Conservation (phyloP, 2,888 invertebrate species). For the Athalia rosae region DNA sequence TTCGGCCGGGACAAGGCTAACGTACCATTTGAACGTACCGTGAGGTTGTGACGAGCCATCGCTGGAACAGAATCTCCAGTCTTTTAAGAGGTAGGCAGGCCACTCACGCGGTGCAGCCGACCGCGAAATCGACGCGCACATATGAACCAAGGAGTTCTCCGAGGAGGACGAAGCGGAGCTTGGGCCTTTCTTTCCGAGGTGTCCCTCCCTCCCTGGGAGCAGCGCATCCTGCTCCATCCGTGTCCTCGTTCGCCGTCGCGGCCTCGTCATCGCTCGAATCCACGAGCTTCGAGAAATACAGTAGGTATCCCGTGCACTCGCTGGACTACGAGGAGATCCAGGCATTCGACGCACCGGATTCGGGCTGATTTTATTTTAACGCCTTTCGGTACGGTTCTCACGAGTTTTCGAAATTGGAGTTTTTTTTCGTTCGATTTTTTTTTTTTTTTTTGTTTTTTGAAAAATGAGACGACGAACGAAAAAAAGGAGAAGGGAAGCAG, state of each 20-base stretch:
- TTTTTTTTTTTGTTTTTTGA: no score
- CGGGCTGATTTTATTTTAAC: no score
- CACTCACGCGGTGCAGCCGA: conserved; percentile 72
- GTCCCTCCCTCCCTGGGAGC: conserved; percentile 43
- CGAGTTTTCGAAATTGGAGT: no score
- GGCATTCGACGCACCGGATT: no score
- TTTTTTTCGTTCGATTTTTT: no score
- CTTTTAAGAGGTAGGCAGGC: conserved; percentile 65
- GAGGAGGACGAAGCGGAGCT: conserved; percentile 33
- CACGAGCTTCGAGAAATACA: background rate
- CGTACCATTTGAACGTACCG: conserved; percentile 20
- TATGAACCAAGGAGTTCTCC: conserved; percentile 66
- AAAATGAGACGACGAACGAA: no score
- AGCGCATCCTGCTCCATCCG: conserved; percentile 48
- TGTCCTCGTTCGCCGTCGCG: conserved; percentile 43
- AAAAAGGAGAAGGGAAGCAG: no score
- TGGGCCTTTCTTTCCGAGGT: conserved; percentile 48
- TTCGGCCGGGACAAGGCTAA: background rate
- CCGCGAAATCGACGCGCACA: conserved; percentile 74
- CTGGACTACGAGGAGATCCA: no score
- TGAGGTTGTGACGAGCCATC: conserved; percentile 51
- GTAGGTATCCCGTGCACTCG: no score
- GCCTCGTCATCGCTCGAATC: conserved; percentile 17
- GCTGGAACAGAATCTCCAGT: conserved; percentile 58
- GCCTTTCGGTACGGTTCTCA: no score